phyloP scores from a whole-genome alignment of 2,797 vertebrate genomes.

The Sciurus vulgaris region DNA sequence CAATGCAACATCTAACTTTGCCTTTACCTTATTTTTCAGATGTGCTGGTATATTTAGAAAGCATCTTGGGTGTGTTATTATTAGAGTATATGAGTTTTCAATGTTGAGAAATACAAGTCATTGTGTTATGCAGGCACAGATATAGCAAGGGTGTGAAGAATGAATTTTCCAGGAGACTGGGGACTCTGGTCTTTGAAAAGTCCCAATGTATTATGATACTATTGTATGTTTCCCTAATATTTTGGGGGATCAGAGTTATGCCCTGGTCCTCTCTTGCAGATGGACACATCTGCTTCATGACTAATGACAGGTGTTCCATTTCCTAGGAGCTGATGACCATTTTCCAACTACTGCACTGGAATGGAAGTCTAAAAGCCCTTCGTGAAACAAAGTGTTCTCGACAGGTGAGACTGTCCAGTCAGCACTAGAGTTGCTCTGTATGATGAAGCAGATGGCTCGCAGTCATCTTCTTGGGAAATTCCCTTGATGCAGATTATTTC shows the following conservation, averaged over 20 bases:
- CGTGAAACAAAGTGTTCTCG: constrained; percentile 92
- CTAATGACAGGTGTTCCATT: constrained; percentile 69
- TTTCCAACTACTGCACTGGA: constrained; percentile 97
- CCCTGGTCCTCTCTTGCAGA: not conserved
- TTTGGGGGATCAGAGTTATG: not conserved
- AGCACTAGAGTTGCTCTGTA: not conserved
- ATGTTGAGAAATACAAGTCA: constrained; percentile 17
- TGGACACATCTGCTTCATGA: not conserved
- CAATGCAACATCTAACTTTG: not conserved
- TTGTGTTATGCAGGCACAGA: not conserved
- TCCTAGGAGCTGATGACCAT: constrained; percentile 95
- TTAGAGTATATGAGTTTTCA: constrained; percentile 1
- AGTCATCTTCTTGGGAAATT: not conserved
- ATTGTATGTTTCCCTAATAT: not conserved
- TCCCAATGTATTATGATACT: not conserved
- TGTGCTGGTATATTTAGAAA: not conserved
- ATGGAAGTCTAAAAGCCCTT: constrained; percentile 93
- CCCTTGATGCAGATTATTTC: not conserved
- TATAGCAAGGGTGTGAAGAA: not conserved
- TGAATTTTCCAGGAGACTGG: not conserved
- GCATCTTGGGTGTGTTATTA: not conserved
- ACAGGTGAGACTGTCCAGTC: constrained; percentile 89
- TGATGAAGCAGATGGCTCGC: not conserved
- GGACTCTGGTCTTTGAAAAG: not conserved
- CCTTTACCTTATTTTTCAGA: not conserved